Base-by-base conservation (phyloP, 2,888 invertebrate genomes). In the Sycophila texana region DNA sequence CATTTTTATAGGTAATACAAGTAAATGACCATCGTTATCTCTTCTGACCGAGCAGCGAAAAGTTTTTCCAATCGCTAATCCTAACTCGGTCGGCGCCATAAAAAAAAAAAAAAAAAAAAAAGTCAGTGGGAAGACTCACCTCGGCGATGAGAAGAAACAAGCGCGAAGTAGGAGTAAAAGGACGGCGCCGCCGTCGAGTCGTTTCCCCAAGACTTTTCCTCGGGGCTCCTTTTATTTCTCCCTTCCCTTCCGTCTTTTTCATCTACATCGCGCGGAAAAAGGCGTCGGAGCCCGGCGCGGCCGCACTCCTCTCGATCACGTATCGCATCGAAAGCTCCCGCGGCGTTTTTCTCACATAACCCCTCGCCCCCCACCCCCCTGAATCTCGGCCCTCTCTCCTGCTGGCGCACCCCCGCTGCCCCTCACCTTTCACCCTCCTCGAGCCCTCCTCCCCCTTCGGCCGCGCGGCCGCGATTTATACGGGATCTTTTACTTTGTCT, bases 231-330 rank as follows among this genome's bases (percentile, higher is more conserved):
- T 51, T n/a, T 39, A 18, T 47, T 30, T 53, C 57, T 14, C n/a
- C 39, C 60, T 3, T 55, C 39, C 20, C 26, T 39, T 63, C 16
- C 22, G 3, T 5, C 53, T 12, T 71, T 47, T 55, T 57, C 47
- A 47, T 74, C 74, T 57, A 49, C 74, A 74, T 74, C 16, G 26
- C 61, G n/a, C 57, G 22, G 4, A 66, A 26, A 51, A 39, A 22
- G 51, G 13, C 14, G 26, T 49, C 30, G 12, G 2, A 12, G 68
- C 5, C 26, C 14, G 22, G 13, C 16, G 22, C n/a, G 20, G 63
- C 63, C 39, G 73, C 73, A 73, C 74, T 55, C 39, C 57, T 18
- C 53, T 39, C 47, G 76, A 70, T 80, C 77, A 79, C 82, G 72
- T 77, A 79, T 74, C 77, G 67, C 67, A 71, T 77, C 65, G 60